phyloP scores from a whole-genome alignment of 2,888 invertebrate genomes.

The Cordylochernes scorpioides region DNA sequence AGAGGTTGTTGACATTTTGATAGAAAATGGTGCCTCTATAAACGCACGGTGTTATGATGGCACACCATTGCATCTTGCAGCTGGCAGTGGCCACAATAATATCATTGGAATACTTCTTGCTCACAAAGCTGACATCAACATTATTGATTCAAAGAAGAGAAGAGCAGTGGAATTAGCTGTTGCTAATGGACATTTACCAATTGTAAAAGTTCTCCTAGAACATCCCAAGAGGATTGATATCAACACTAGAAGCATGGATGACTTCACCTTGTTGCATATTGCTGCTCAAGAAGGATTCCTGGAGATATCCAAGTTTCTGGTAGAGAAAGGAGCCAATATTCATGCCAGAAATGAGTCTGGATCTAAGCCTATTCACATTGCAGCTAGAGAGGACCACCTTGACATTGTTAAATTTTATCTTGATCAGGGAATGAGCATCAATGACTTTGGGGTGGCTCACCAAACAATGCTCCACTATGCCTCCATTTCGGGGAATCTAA shows the following conservation, averaged over 20 bases:
- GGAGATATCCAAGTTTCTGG: background rate
- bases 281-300: background rate
- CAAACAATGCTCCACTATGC: no score
- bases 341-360: background rate
- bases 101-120: conserved; percentile 1
- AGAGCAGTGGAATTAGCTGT: conserved; percentile 3
- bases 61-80: conserved; percentile 1
- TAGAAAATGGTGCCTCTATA: no score
- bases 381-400: no score
- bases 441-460: no score
- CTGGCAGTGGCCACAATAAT: background rate
- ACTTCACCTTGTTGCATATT: conserved; percentile 1
- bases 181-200: conserved; percentile 1
- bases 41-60: background rate
- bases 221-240: background rate
- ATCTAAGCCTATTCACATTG: background rate
- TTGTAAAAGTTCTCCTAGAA: background rate
- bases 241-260: background rate
- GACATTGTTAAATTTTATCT: no score
- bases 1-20: no score
- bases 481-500: no score
- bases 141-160: background rate
- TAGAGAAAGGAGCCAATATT: background rate
- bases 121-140: conserved; percentile 1
- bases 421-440: no score